Conservation (phyloP, 2,113 vertebrate species). For the Phylloscopus trochiloides region DNA sequence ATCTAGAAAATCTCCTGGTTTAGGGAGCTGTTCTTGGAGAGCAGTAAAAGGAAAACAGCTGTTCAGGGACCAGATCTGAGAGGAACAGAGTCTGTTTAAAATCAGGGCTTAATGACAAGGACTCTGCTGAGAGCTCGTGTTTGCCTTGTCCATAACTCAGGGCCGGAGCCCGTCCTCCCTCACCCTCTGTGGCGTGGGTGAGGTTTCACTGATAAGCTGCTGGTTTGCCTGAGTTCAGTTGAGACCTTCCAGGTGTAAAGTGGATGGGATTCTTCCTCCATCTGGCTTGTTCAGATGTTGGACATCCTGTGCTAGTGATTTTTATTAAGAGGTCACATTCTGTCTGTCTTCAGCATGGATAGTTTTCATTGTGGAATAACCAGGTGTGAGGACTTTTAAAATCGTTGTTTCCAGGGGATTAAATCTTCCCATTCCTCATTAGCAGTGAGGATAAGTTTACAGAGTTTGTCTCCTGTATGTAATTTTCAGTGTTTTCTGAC, state of each 20-base stretch:
- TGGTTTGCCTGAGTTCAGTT: not conserved
- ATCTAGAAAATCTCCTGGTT: conserved; percentile 10
- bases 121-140: not conserved
- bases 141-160: not conserved
- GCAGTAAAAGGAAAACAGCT: conserved; percentile 42
- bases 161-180: not conserved
- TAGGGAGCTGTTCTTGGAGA: conserved; percentile 9
- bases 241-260: not conserved
- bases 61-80: not conserved
- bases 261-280: not conserved
- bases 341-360: not conserved
- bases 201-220: not conserved
- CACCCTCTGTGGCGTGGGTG: rapidly evolving
- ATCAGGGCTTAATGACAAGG: not conserved
- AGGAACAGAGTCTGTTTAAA: not conserved
- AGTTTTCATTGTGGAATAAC: not conserved
- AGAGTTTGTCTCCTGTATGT: not conserved
- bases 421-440: not conserved
- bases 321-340: not conserved
- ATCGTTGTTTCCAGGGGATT: not conserved
- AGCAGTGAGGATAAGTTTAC: not conserved
- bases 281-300: not conserved
- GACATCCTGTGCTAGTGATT: not conserved
- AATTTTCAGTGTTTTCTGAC: not conserved
- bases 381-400: not conserved